Conservation (phyloP, 2,797 vertebrate genomes). For the Eutrigla gurnardus region DNA sequence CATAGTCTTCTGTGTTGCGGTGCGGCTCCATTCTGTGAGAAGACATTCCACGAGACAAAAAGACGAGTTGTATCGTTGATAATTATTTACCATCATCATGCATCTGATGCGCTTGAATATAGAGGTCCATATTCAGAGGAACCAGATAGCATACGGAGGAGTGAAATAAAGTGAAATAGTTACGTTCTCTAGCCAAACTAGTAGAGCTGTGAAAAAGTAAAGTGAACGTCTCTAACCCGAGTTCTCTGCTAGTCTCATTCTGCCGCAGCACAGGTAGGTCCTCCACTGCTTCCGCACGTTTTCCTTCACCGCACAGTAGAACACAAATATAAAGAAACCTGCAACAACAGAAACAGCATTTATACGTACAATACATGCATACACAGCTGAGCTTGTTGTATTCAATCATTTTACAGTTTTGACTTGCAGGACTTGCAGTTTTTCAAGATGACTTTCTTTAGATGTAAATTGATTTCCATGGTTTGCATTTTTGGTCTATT, state of each 20-base stretch:
- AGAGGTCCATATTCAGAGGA: background rate
- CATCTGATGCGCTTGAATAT: background rate
- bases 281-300: constrained; percentile 95
- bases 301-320: constrained; percentile 95
- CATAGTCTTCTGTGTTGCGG: constrained; percentile 89
- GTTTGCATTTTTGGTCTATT: background rate
- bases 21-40: constrained; percentile 93
- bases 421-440: background rate
- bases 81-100: background rate
- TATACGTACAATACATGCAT: background rate
- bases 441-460: background rate
- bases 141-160: background rate
- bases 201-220: background rate
- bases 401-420: background rate
- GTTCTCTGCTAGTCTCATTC: constrained; percentile 90
- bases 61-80: background rate
- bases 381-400: background rate
- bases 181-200: background rate
- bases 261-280: constrained; percentile 93
- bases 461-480: too few species aligned
- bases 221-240: constrained; percentile 84
- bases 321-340: constrained; percentile 98
- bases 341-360: constrained; percentile 27
- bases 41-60: background rate
- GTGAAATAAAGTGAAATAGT: background rate